Evolutionary conservation across 2,797 vertebrate genomes (phyloP).

Genomic region (Urophycis tenuis): DNA sequence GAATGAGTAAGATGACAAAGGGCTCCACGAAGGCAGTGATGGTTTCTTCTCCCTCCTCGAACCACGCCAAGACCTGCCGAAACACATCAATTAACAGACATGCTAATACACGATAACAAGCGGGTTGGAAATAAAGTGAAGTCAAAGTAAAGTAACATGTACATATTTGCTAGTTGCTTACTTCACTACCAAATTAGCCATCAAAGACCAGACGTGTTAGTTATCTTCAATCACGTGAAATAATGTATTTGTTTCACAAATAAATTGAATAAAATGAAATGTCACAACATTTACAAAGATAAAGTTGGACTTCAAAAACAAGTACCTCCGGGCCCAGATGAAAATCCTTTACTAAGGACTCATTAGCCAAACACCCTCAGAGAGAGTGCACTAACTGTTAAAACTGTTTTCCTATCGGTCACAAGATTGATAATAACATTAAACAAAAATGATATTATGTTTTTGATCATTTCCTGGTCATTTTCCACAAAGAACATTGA

Average conservation of each 20-base stretch:
- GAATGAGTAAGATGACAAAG: conserved; percentile 98
- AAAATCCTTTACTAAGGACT: background rate
- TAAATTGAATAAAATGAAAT: too few relatives aligned
- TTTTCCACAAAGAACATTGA: background rate
- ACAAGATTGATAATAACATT: background rate
- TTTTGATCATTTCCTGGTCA: background rate
- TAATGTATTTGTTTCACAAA: background rate
- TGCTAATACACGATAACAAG: background rate
- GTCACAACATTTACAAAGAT: too few relatives aligned
- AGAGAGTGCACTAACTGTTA: background rate
- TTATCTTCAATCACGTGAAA: background rate
- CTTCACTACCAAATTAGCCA: background rate
- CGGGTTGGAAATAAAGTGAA: background rate
- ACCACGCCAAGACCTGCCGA: conserved; percentile 94
- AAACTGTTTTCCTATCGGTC: background rate
- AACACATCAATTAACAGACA: conserved; percentile 1
- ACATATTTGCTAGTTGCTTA: background rate
- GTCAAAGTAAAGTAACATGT: background rate
- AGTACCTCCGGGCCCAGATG: background rate
- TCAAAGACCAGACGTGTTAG: background rate
- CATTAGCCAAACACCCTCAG: background rate
- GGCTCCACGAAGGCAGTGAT: conserved; percentile 98
- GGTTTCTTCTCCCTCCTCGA: conserved; percentile 98
- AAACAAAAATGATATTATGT: background rate
- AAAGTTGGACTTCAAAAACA: background rate